Evolutionary conservation across 2,113 vertebrate genomes (phyloP).

Genomic region (Actenoides hombroni): DNA sequence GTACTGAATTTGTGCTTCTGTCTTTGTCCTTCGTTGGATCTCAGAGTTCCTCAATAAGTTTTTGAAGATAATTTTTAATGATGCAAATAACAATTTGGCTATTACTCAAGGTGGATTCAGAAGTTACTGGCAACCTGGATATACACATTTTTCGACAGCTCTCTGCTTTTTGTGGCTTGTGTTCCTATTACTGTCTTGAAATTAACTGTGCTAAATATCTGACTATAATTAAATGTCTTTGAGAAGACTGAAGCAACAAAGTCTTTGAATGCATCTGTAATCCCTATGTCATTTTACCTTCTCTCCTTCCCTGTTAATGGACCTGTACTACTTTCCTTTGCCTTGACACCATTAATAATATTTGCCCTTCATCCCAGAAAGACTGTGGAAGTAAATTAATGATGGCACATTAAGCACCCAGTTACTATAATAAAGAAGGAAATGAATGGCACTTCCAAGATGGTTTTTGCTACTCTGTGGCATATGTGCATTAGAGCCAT

Average conservation of each 20-base stretch:
- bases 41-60: neutral
- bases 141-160: neutral
- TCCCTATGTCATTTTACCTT: neutral
- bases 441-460: neutral
- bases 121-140: neutral
- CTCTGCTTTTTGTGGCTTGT: neutral
- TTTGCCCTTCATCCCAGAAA: neutral
- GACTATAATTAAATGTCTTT: neutral
- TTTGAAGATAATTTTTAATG: neutral
- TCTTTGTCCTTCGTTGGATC: neutral
- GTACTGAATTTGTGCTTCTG: neutral
- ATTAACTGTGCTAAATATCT: neutral
- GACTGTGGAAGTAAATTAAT: neutral
- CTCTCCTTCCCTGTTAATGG: neutral
- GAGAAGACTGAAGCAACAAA: neutral
- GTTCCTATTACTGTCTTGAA: neutral
- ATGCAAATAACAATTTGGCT: neutral
- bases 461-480: neutral
- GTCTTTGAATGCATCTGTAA: neutral
- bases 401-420: neutral
- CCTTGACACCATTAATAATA: neutral
- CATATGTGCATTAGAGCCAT: accelerated
- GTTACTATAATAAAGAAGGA: neutral
- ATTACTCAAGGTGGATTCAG: neutral
- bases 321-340: neutral